Evolutionary conservation across 2,888 invertebrate species (phyloP).

Genomic region (Noctua janthe): DNA sequence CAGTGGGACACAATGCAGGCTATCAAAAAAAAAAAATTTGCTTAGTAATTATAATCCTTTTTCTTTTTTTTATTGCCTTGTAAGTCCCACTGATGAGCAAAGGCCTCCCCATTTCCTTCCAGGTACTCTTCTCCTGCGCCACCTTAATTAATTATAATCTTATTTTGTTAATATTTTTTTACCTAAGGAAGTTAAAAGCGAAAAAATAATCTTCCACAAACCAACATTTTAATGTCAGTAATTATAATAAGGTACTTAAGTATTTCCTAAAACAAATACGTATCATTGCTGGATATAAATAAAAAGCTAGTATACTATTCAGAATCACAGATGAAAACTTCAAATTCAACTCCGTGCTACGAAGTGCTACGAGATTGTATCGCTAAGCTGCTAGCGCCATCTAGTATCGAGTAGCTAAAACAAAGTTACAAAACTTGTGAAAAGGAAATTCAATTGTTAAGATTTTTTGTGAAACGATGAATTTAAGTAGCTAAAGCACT

Average conservation of each 20-base stretch:
- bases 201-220: neutral
- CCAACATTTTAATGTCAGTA: neutral
- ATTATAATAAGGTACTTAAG: neutral
- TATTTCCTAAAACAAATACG: neutral
- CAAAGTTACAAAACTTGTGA: constrained; percentile 11
- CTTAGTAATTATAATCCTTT: neutral
- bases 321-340: constrained; percentile 21
- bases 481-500: neutral
- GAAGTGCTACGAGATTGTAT: constrained; percentile 20
- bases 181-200: fast-evolving
- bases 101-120: no score
- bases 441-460: neutral
- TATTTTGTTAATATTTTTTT: neutral
- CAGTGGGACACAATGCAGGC: no score
- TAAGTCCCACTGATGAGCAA: no score
- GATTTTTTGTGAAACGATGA: neutral
- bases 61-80: no score
- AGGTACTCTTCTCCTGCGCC: no score
- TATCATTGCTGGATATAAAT: neutral
- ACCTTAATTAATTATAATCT: no score
- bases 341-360: constrained; percentile 8
- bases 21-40: no score
- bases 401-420: constrained; percentile 82
- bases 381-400: constrained; percentile 77
- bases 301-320: neutral